These are phyloP conservation scores for Atlantisia rogersi DNA, from an alignment of 2,113 vertebrate genomes.

Conservation along the genomic window DNA sequence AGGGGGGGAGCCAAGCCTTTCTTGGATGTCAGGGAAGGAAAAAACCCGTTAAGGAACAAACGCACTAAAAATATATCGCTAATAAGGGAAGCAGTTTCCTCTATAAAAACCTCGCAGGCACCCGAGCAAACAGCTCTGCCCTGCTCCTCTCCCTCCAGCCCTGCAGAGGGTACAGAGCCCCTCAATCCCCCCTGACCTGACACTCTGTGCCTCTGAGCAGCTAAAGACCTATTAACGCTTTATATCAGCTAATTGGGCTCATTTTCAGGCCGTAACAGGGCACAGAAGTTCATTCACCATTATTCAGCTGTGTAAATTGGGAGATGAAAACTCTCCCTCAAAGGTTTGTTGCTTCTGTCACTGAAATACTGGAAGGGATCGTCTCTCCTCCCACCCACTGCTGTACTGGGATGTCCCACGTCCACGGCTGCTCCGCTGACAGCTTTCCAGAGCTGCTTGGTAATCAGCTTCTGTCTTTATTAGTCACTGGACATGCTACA, in stretches of 20 bases:
- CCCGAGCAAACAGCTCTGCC: not conserved
- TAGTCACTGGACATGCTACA: not conserved
- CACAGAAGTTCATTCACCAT: not conserved
- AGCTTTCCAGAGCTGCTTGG: not conserved
- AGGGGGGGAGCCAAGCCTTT: not conserved
- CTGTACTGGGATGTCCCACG: not conserved
- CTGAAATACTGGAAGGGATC: fast-evolving
- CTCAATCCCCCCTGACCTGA: not conserved
- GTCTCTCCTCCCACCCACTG: fast-evolving
- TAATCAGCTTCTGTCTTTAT: not conserved
- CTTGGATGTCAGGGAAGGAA: not conserved
- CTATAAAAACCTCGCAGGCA: not conserved
- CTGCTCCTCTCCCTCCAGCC: not conserved
- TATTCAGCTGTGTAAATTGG: not conserved
- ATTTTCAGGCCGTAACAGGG: not conserved
- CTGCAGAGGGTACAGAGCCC: not conserved
- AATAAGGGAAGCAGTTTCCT: constrained; percentile 14
- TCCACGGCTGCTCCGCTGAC: not conserved
- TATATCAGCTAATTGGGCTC: not conserved
- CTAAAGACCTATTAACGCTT: not conserved
- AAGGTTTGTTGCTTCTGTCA: not conserved
- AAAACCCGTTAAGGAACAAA: not conserved
- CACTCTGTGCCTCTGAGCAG: not conserved
- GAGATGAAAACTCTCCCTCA: fast-evolving
- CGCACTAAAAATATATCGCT: not conserved